Percentiles rank a stretch among this genome's conserved stretches.
Conservation (phyloP, 2,888 invertebrate species). For the Lepidonotus clava region DNA sequence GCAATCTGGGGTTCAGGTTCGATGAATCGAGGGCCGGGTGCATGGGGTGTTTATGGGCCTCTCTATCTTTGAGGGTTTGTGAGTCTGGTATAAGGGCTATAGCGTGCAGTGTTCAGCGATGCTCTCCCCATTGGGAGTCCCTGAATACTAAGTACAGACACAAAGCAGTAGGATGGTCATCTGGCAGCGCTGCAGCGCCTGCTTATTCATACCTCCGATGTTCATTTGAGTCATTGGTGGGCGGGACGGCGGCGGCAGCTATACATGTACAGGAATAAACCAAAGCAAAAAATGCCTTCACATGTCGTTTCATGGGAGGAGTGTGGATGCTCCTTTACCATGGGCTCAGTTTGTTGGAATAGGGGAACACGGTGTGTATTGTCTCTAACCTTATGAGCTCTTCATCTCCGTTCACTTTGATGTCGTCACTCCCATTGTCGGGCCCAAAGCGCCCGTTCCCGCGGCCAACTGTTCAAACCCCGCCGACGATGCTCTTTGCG, state of each 20-base stretch:
- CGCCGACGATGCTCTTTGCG: slow-evolving; percentile 38
- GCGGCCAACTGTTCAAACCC: background rate
- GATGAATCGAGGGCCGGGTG: too few species aligned
- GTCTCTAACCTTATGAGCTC: slow-evolving; percentile 32
- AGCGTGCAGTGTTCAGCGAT: background rate
- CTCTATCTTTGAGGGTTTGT: too few species aligned
- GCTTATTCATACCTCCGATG: background rate
- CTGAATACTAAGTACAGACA: background rate
- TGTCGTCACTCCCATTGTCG: background rate
- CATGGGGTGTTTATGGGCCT: too few species aligned
- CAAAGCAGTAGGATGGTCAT: background rate
- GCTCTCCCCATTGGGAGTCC: background rate
- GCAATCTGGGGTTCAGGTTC: too few species aligned
- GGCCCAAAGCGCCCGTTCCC: background rate
- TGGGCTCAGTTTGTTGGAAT: too few species aligned
- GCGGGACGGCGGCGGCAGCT: too few species aligned
- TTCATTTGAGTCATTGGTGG: background rate
- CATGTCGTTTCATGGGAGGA: background rate
- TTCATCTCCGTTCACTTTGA: background rate
- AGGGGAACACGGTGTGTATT: background rate
- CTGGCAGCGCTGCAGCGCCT: background rate
- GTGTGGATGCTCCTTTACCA: slow-evolving; percentile 20
- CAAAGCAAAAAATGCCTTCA: slow-evolving; percentile 24
- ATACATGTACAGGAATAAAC: background rate
- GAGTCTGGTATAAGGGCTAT: too few species aligned